Evolutionary conservation across 2,113 vertebrate genomes (phyloP).

Genomic region (Gadus macrocephalus): DNA sequence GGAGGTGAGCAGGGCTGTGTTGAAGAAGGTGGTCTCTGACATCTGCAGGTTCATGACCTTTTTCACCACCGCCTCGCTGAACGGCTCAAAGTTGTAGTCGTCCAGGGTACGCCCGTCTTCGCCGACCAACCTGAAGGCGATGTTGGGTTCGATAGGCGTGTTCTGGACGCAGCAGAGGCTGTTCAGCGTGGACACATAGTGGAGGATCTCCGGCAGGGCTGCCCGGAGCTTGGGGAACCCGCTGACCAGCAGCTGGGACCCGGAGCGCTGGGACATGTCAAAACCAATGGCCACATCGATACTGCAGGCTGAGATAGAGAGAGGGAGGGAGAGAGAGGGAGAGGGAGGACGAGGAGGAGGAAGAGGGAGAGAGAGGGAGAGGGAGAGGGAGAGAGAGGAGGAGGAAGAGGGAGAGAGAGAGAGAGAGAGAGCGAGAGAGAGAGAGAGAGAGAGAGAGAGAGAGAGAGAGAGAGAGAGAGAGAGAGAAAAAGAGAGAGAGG

Average conservation of each 20-base stretch:
- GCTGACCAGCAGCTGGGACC: slow-evolving; percentile 33
- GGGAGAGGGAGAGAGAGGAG: neutral
- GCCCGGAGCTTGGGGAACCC: slow-evolving; percentile 57
- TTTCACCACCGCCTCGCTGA: slow-evolving; percentile 56
- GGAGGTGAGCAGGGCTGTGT: slow-evolving; percentile 67
- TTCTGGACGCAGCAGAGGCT: slow-evolving; percentile 66
- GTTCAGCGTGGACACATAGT: slow-evolving; percentile 51
- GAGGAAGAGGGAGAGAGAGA: too few species aligned
- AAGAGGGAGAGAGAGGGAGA: neutral
- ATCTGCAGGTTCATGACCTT: slow-evolving; percentile 68
- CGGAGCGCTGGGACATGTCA: slow-evolving; percentile 66
- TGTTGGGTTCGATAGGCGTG: slow-evolving; percentile 29
- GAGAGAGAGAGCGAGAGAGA: too few species aligned
- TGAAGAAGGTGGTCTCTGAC: slow-evolving; percentile 62
- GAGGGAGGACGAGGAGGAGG: too few species aligned
- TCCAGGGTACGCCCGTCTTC: slow-evolving; percentile 47
- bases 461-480: neutral
- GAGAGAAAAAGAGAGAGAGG: too few species aligned
- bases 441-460: too few species aligned
- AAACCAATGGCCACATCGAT: slow-evolving; percentile 39
- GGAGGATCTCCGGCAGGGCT: slow-evolving; percentile 67
- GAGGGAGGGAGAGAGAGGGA: neutral
- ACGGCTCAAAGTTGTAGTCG: slow-evolving; percentile 72
- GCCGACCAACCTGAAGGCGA: slow-evolving; percentile 67
- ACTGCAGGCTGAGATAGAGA: neutral